Evolutionary conservation across 2,113 vertebrate genomes (phyloP).

Genomic region (Scopus umbretta): DNA sequence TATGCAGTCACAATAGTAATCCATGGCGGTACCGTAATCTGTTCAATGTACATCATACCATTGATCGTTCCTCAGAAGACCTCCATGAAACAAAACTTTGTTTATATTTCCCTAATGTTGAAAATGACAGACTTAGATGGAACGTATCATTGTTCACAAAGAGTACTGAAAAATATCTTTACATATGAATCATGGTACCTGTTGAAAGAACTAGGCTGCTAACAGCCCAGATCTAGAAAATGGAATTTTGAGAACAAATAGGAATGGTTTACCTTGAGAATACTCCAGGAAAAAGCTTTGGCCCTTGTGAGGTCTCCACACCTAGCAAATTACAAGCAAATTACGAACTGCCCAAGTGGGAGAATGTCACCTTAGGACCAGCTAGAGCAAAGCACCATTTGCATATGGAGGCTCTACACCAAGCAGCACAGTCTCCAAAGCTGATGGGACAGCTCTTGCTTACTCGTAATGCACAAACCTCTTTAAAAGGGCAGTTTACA

Average conservation of each 20-base stretch:
- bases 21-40: neutral
- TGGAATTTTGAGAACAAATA: slow-evolving; percentile 13
- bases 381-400: neutral
- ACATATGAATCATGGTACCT: neutral
- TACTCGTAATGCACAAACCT: neutral
- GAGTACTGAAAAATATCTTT: neutral
- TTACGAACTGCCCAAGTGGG: neutral
- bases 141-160: neutral
- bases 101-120: neutral
- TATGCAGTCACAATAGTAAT: neutral
- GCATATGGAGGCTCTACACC: neutral
- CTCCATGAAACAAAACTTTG: neutral
- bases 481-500: neutral
- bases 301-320: neutral
- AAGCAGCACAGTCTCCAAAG: neutral
- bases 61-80: neutral
- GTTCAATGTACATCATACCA: neutral
- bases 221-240: slow-evolving; percentile 31
- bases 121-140: neutral
- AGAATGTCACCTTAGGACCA: neutral
- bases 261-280: neutral
- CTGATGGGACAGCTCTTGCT: neutral
- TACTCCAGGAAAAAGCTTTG: neutral
- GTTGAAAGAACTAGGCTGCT: neutral
- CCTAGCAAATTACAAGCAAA: neutral